These are phyloP conservation scores for Holacanthus passer DNA, from an alignment of 2,113 vertebrate species.

Conservation along the genomic window DNA sequence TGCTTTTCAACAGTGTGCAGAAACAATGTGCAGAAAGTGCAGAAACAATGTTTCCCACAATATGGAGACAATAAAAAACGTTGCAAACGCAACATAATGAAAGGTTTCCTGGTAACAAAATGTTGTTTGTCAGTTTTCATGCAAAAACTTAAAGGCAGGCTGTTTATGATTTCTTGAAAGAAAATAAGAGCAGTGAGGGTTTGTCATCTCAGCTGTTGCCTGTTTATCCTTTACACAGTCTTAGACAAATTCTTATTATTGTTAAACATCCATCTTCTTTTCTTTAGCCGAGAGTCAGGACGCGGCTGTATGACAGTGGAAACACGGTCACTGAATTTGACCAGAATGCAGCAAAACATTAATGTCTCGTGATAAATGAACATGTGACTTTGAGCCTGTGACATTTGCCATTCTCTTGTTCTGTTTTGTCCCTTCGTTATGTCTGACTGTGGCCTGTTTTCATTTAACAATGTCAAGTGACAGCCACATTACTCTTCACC, in stretches of 20 bases:
- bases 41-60: slow-evolving; percentile 12
- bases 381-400: neutral
- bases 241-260: neutral
- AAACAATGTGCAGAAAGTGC: neutral
- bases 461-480: slow-evolving; percentile 15
- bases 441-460: slow-evolving; percentile 49
- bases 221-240: neutral
- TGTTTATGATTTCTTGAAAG: slow-evolving; percentile 8
- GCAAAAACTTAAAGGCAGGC: neutral
- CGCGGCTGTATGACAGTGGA: neutral
- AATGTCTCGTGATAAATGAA: slow-evolving; percentile 29
- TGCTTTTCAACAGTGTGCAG: slow-evolving; percentile 7
- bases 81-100: slow-evolving; percentile 1
- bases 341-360: slow-evolving; percentile 7
- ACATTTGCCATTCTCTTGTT: slow-evolving; percentile 3
- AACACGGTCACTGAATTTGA: neutral
- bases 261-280: neutral
- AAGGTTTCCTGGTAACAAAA: slow-evolving; percentile 19
- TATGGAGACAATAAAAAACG: neutral
- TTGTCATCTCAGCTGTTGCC: neutral
- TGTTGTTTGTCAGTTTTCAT: slow-evolving; percentile 9
- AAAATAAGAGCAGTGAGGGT: neutral
- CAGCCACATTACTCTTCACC: slow-evolving; percentile 10
- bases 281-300: neutral
- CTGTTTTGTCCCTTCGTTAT: neutral